Conservation (phyloP, 2,113 vertebrate species). For the Recurvirostra avosetta region DNA sequence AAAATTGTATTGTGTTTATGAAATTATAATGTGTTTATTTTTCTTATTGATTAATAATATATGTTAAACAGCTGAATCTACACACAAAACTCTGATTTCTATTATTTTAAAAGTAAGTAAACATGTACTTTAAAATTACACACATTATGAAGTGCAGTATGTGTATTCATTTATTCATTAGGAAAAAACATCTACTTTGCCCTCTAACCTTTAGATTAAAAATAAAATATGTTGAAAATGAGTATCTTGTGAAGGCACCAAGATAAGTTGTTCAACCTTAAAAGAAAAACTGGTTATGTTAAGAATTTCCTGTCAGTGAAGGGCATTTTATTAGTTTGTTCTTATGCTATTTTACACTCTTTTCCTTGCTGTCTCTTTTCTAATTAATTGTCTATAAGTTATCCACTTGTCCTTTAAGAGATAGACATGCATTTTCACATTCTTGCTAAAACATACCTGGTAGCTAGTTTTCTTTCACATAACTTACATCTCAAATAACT, state of each 20-base stretch:
- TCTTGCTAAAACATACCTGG: background rate
- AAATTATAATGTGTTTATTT: background rate
- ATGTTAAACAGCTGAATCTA: background rate
- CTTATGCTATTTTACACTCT: background rate
- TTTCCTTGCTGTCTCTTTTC: background rate
- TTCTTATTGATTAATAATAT: background rate
- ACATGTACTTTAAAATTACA: background rate
- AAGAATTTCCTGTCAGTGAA: background rate
- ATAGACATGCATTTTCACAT: background rate
- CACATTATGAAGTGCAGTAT: background rate
- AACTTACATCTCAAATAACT: background rate
- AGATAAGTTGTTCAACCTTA: background rate
- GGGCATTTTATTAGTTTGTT: background rate
- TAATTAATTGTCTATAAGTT: constrained; percentile 4
- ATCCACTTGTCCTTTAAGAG: background rate
- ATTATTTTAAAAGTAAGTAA: background rate
- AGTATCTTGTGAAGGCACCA: background rate
- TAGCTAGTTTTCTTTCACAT: background rate
- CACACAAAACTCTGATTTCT: background rate
- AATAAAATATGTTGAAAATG: background rate
- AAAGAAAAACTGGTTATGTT: background rate
- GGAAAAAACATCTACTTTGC: background rate
- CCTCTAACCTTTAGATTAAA: background rate
- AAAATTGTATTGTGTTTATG: background rate
- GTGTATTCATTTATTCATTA: background rate